Base-by-base conservation (phyloP, 2,888 invertebrate species). In the Drosophila fulvimacula region DNA sequence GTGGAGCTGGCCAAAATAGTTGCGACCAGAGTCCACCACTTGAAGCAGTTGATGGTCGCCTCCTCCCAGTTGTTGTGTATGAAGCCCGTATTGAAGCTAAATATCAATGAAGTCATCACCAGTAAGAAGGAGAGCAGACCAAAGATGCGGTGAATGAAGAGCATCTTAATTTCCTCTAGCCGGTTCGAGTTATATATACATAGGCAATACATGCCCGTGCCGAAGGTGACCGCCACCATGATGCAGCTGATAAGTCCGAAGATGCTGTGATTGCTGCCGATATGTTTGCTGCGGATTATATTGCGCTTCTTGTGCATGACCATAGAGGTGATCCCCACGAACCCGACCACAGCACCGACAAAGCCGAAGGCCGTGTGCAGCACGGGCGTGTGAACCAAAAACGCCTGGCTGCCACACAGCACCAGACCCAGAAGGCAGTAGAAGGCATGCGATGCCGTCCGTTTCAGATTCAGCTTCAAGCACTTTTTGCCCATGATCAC, bases 31-130 rank as follows among this genome's bases (percentile, higher is more conserved):
- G 65, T 69, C 48, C 38, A 38, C 6, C 27, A 17, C 30, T 74
- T 81, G 0, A 82, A 27, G 1, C 32, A 1, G 0, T 0, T 2
- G 11, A 83, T 52, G 6, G 46, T 11, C 0, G 19, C 0, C 0
- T 11, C 0, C 0, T 6, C 2, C 76, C 82, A 83, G 30, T 83
- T 63, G 39, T 63, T 53, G 0, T 62, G 51, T 4, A 61, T 59
- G 34, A 79, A 83, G 1, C 69, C 79, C n/a, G 66, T 38, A n/a
- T 71, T 74, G 39, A 63, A 74, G 63, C 69, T 56, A 15, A 70
- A 74, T 38, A 69, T 24, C 27, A 69, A 56, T 1, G 79, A 53
- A 9, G 48, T 38, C 58, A 66, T 58, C 6, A 70, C 9, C 9
- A 42, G 0, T 0, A 68, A 1, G 7, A 73, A 76, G 17, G 70